Evolutionary conservation across 2,888 invertebrate species (phyloP).

Genomic region (Chironomus riparius): DNA sequence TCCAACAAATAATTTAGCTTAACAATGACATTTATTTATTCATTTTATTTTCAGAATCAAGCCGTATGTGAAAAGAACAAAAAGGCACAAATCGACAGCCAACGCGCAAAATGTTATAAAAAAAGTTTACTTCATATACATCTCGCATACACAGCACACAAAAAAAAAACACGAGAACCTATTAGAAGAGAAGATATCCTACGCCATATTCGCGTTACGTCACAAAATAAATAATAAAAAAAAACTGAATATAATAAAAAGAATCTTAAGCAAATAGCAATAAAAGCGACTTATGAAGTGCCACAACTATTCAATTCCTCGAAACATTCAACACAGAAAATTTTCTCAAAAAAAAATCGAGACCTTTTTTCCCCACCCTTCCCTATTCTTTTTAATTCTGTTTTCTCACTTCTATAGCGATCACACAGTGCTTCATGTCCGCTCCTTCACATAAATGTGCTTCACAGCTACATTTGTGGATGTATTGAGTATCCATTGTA

Average conservation of each 20-base stretch:
- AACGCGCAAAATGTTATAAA: constrained; percentile 3
- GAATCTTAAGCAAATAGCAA: constrained; percentile 20
- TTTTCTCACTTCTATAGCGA: neutral
- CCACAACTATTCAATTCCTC: constrained; percentile 2
- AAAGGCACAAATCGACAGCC: neutral
- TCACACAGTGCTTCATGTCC: neutral
- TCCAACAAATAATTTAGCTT: neutral
- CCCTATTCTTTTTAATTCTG: neutral
- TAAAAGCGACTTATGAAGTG: neutral
- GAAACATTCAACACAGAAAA: constrained; percentile 2
- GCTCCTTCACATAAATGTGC: neutral
- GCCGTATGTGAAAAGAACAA: neutral
- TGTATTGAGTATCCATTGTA: no score
- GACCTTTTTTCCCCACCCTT: constrained; percentile 20
- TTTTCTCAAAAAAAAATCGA: neutral
- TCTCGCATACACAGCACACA: neutral
- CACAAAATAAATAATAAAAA: constrained; percentile 17
- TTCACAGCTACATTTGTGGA: neutral
- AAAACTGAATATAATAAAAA: neutral
- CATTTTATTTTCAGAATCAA: neutral
- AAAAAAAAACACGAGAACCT: constrained; percentile 7
- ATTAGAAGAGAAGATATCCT: constrained; percentile 13
- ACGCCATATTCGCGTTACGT: constrained; percentile 24
- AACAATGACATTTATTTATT: neutral
- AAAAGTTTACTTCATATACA: neutral